Conservation (phyloP, 2,113 vertebrate genomes). For the Megaleporinus macrocephalus region DNA sequence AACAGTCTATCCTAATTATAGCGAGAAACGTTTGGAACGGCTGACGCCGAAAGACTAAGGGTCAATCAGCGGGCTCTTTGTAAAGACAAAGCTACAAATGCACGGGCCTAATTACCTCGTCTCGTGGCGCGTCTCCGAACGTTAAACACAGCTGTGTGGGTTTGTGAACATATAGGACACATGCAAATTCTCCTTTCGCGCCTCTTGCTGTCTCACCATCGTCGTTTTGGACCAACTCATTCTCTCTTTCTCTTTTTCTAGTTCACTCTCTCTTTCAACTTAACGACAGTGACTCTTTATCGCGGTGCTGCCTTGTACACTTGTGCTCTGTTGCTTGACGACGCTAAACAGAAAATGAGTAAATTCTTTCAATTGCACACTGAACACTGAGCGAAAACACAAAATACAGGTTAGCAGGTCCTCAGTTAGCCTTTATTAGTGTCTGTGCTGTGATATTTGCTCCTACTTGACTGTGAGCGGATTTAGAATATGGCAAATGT, state of each 20-base stretch:
- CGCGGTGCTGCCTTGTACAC: too few species aligned
- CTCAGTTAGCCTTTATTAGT: too few species aligned
- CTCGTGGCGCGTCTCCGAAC: background rate
- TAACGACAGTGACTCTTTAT: background rate
- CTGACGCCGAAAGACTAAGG: slow-evolving; percentile 14
- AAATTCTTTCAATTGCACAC: too few species aligned
- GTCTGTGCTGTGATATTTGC: too few species aligned
- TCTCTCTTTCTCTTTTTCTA: background rate
- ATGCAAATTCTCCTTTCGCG: background rate
- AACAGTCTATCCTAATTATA: slow-evolving; percentile 18
- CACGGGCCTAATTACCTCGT: background rate
- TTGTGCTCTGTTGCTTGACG: too few species aligned
- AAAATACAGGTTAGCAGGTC: too few species aligned
- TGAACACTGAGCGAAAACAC: too few species aligned
- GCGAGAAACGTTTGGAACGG: background rate
- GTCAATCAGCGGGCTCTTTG: slow-evolving; percentile 1
- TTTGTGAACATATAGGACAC: slow-evolving; percentile 5
- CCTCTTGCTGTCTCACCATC: background rate
- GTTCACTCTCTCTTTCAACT: background rate
- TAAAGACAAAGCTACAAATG: slow-evolving; percentile 13
- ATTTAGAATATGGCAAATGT: too few species aligned
- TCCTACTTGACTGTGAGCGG: too few species aligned
- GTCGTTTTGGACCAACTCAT: background rate
- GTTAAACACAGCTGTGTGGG: background rate
- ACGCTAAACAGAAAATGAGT: too few species aligned